These are phyloP conservation scores for Circaetus gallicus DNA, from an alignment of 2,113 vertebrate genomes.

Conservation along the genomic window DNA sequence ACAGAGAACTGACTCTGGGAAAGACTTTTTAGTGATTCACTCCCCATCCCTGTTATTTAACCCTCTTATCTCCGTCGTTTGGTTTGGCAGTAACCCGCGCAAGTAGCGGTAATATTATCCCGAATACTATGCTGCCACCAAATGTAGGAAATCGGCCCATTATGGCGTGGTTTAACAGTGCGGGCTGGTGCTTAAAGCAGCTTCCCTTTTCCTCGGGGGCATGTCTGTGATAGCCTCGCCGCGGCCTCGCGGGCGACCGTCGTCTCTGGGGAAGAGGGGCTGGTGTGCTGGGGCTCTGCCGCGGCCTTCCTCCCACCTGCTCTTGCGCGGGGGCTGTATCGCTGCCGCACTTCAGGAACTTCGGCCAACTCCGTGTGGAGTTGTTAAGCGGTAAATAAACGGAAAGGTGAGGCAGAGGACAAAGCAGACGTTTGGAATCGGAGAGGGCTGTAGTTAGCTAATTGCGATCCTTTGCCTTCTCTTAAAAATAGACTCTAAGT, in stretches of 20 bases:
- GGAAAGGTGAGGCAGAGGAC: constrained; percentile 53
- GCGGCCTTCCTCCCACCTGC: not conserved
- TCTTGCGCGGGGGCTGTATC: accelerated
- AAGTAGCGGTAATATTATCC: not conserved
- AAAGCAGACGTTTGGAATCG: constrained; percentile 13
- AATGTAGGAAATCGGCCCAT: constrained; percentile 29
- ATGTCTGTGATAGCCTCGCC: accelerated
- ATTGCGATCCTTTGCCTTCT: constrained; percentile 15
- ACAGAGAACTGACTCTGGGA: not conserved
- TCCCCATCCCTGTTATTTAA: not conserved
- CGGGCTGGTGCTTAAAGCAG: not conserved
- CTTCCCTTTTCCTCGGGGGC: not conserved
- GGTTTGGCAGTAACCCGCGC: not conserved
- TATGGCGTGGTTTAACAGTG: not conserved
- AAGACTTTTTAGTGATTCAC: constrained; percentile 30
- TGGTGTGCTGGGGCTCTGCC: not conserved
- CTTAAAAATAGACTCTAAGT: constrained; percentile 54
- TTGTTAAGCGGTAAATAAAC: not conserved
- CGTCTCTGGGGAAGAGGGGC: not conserved
- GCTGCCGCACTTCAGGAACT: not conserved
- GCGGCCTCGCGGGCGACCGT: not conserved
- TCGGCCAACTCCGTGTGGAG: not conserved
- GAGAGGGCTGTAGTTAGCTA: constrained; percentile 48
- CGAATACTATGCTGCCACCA: constrained; percentile 62
- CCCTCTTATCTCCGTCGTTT: not conserved